These are phyloP conservation scores for Amphipyra tragopoginis DNA, from an alignment of 2,888 invertebrate genomes.

Conservation along the genomic window DNA sequence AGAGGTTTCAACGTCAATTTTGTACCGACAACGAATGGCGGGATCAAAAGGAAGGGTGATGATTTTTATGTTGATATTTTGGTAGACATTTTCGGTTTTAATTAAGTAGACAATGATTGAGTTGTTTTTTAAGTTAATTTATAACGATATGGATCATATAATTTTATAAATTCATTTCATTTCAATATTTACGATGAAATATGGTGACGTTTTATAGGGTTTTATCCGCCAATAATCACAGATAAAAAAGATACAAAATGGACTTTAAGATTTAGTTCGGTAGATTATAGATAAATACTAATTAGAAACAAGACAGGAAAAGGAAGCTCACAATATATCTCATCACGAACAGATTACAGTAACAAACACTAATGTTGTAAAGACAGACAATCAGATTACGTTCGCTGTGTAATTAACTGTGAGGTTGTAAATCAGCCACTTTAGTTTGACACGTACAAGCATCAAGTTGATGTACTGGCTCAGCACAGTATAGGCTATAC, in stretches of 20 bases:
- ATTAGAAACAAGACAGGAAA: neutral
- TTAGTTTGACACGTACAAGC: slow-evolving; percentile 52
- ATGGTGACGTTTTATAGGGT: too few species aligned
- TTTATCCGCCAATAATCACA: too few species aligned
- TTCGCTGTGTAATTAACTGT: slow-evolving; percentile 45
- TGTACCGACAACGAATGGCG: slow-evolving; percentile 56
- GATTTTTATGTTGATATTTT: slow-evolving; percentile 55
- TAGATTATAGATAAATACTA: neutral
- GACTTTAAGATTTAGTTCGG: neutral
- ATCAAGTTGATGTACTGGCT: slow-evolving; percentile 46
- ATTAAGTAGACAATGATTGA: slow-evolving; percentile 34
- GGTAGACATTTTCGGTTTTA: slow-evolving; percentile 49
- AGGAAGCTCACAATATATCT: neutral
- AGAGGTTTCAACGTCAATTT: slow-evolving; percentile 73
- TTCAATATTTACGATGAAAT: too few species aligned
- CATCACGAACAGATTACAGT: slow-evolving; percentile 8
- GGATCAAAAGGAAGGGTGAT: slow-evolving; percentile 55
- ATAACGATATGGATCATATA: neutral
- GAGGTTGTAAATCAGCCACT: slow-evolving; percentile 49
- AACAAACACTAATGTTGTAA: slow-evolving; percentile 43
- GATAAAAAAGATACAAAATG: too few species aligned
- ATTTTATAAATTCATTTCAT: too few species aligned
- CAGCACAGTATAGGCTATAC: slow-evolving; percentile 3
- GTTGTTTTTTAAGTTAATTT: slow-evolving; percentile 14
- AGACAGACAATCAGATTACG: slow-evolving; percentile 44